Evolutionary conservation across 2,888 invertebrate genomes (phyloP).

Genomic region (Ennomos quercinarius): DNA sequence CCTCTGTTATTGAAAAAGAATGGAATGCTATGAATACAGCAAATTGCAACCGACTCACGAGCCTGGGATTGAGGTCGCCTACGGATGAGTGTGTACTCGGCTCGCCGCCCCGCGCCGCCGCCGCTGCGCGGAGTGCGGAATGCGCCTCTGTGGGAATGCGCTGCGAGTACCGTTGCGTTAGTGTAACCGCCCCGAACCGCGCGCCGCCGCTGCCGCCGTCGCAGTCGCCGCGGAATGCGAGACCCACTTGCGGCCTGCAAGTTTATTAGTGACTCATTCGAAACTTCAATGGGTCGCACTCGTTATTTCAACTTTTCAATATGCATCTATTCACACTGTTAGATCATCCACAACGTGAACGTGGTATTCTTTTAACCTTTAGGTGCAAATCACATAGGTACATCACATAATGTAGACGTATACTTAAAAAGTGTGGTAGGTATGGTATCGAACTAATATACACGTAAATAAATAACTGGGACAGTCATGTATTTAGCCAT

Average conservation of each 20-base stretch:
- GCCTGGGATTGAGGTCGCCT: conserved; percentile 69
- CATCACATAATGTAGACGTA: background rate
- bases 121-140: conserved; percentile 59
- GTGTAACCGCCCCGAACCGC: conserved; percentile 46
- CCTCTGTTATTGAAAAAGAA: conserved; percentile 40
- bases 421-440: too few relatives aligned
- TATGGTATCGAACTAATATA: too few relatives aligned
- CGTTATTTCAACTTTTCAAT: conserved; percentile 15
- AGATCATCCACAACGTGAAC: conserved; percentile 23
- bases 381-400: too few relatives aligned
- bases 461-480: too few relatives aligned
- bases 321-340: conserved; percentile 20
- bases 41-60: conserved; percentile 33
- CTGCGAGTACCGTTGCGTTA: conserved; percentile 80
- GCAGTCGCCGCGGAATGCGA: conserved; percentile 73
- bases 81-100: conserved; percentile 47
- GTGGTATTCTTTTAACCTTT: conserved; percentile 2
- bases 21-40: conserved; percentile 38
- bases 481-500: too few relatives aligned
- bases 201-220: too few relatives aligned
- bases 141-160: conserved; percentile 81
- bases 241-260: conserved; percentile 76
- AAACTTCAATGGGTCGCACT: conserved; percentile 55
- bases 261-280: conserved; percentile 72
- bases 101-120: too few relatives aligned